Evolutionary conservation across 1,140 invertebrate species (phyloP).

Genomic region (Apis dorsata): DNA sequence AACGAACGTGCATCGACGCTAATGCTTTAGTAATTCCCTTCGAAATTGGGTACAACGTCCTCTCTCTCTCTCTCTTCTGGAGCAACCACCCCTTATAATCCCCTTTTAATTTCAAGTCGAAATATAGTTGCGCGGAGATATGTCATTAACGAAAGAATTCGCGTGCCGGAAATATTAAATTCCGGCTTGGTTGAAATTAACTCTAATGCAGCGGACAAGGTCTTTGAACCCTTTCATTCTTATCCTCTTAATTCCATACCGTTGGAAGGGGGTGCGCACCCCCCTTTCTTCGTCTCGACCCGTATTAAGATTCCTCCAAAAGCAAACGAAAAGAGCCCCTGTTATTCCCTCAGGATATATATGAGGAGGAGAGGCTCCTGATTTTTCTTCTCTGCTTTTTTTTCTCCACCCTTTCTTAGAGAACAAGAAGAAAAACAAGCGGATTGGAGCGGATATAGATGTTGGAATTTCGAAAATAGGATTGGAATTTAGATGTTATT

Average conservation of each 20-base stretch:
- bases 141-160: constrained; percentile 48
- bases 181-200: constrained; percentile 32
- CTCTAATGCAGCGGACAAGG: constrained; percentile 10
- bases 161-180: constrained; percentile 57
- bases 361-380: too few relatives aligned
- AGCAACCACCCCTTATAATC: constrained; percentile 7
- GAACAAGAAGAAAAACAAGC: too few relatives aligned
- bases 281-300: not conserved
- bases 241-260: not conserved
- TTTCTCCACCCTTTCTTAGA: too few relatives aligned
- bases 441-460: too few relatives aligned
- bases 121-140: constrained; percentile 39
- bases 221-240: constrained; percentile 2
- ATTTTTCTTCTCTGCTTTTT: too few relatives aligned
- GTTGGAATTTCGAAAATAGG: too few relatives aligned
- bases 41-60: not conserved
- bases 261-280: too few relatives aligned
- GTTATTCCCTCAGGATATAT: too few relatives aligned
- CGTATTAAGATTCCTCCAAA: not conserved
- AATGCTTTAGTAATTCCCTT: constrained; percentile 13
- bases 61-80: too few relatives aligned
- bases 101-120: not conserved
- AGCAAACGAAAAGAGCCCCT: not conserved
- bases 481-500: too few relatives aligned
- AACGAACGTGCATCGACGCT: constrained; percentile 1